phyloP scores from a whole-genome alignment of 2,113 vertebrate genomes.

The Mesembrinibis cayennensis region DNA sequence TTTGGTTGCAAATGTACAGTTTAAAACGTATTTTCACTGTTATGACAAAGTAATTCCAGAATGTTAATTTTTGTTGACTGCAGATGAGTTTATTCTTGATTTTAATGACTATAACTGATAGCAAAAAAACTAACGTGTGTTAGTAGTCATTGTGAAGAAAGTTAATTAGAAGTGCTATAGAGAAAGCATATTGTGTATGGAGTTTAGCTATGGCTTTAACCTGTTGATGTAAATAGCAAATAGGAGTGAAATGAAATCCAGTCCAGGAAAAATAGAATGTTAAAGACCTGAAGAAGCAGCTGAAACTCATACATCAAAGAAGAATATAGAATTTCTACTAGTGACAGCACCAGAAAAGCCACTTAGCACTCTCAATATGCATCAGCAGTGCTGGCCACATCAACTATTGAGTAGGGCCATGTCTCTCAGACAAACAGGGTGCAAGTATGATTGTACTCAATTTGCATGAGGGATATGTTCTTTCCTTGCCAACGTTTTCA shows the following conservation, averaged over 20 bases:
- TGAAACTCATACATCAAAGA: not conserved
- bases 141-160: not conserved
- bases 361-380: not conserved
- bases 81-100: constrained; percentile 1
- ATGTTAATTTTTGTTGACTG: constrained; percentile 11
- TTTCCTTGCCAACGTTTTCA: constrained; percentile 36
- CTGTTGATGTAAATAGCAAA: not conserved
- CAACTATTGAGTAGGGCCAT: not conserved
- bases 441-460: constrained; percentile 7
- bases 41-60: not conserved
- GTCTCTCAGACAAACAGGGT: not conserved
- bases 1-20: not conserved
- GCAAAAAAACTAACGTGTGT: not conserved
- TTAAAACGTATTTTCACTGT: not conserved
- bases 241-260: not conserved
- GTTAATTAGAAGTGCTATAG: not conserved
- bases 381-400: not conserved
- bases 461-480: constrained; percentile 26
- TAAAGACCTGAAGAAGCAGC: not conserved
- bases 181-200: not conserved
- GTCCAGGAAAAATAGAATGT: not conserved
- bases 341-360: not conserved
- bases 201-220: not conserved
- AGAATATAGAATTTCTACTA: not conserved
- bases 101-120: not conserved